Evolutionary conservation across 2,797 vertebrate genomes (phyloP).

Genomic region (Periophthalmus magnuspinnatus): DNA sequence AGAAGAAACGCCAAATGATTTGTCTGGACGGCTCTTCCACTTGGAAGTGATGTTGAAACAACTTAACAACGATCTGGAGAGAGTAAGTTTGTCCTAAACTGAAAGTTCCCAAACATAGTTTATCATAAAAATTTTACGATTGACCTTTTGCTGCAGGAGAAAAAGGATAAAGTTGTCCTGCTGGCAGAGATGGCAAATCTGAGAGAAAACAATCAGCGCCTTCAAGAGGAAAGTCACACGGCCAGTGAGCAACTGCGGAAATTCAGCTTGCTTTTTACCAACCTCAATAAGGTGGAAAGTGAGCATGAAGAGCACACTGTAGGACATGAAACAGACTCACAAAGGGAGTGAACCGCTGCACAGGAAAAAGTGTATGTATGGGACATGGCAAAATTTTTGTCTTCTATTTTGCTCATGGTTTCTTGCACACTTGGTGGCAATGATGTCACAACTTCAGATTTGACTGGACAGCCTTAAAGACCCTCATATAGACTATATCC

Average conservation of each 20-base stretch:
- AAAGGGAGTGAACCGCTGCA: slow-evolving; percentile 45
- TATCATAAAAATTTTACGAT: not conserved
- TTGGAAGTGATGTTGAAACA: slow-evolving; percentile 91
- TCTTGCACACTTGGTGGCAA: slow-evolving; percentile 43
- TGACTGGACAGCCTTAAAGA: slow-evolving; percentile 70
- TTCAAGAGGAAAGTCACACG: slow-evolving; percentile 86
- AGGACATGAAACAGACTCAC: slow-evolving; percentile 31
- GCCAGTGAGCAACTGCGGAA: slow-evolving; percentile 89
- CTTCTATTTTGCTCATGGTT: slow-evolving; percentile 26
- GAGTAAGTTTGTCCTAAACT: slow-evolving; percentile 65
- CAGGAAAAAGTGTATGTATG: not conserved
- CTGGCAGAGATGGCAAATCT: slow-evolving; percentile 89
- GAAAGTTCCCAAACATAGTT: not conserved
- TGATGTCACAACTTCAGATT: slow-evolving; percentile 41
- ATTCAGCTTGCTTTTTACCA: slow-evolving; percentile 83
- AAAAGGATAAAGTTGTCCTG: slow-evolving; percentile 89
- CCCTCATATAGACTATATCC: slow-evolving; percentile 47
- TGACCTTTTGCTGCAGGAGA: slow-evolving; percentile 78
- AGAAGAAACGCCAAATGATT: slow-evolving; percentile 78
- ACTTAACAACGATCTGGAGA: slow-evolving; percentile 89
- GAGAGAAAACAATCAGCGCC: slow-evolving; percentile 87
- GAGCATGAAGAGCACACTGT: slow-evolving; percentile 43
- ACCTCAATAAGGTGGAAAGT: slow-evolving; percentile 67
- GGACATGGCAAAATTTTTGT: slow-evolving; percentile 1
- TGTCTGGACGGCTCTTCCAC: slow-evolving; percentile 86